These are phyloP conservation scores for Anabas testudineus DNA, from an alignment of 2,797 vertebrate species.

Conservation along the genomic window DNA sequence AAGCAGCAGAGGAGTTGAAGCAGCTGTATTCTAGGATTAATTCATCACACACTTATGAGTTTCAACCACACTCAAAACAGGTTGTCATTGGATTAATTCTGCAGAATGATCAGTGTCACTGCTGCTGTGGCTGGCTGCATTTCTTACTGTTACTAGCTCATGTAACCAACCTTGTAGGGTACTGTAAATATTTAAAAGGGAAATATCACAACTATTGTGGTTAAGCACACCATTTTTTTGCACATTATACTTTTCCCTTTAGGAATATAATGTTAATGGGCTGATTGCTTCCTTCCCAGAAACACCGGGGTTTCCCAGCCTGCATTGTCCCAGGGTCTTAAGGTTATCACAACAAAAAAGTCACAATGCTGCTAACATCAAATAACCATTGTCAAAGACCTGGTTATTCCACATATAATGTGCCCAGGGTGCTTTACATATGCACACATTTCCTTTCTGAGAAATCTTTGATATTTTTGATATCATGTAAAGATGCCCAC, in stretches of 20 bases:
- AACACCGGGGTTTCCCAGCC: constrained; percentile 1
- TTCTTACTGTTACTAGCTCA: constrained; percentile 26
- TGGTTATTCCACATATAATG: background rate
- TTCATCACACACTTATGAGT: constrained; percentile 27
- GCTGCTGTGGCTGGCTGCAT: constrained; percentile 15
- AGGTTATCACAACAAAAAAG: constrained; percentile 12
- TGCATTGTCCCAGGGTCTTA: constrained; percentile 2
- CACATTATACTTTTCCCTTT: constrained; percentile 2
- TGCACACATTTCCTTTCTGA: background rate
- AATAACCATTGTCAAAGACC: background rate
- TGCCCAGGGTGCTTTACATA: background rate
- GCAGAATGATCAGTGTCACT: constrained; percentile 11
- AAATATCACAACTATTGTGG: constrained; percentile 15
- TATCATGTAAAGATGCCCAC: background rate
- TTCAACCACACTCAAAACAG: constrained; percentile 28
- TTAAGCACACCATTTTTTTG: constrained; percentile 18
- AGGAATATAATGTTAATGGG: background rate
- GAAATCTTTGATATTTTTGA: background rate
- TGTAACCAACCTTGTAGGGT: constrained; percentile 7
- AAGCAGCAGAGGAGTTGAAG: constrained; percentile 5
- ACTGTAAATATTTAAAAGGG: constrained; percentile 27
- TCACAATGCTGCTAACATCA: constrained; percentile 11
- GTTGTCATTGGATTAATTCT: constrained; percentile 36
- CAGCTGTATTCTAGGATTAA: constrained; percentile 37
- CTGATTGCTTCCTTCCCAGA: constrained; percentile 20